Conservation (phyloP, 2,113 vertebrate species). For the Prunella fulvescens region DNA sequence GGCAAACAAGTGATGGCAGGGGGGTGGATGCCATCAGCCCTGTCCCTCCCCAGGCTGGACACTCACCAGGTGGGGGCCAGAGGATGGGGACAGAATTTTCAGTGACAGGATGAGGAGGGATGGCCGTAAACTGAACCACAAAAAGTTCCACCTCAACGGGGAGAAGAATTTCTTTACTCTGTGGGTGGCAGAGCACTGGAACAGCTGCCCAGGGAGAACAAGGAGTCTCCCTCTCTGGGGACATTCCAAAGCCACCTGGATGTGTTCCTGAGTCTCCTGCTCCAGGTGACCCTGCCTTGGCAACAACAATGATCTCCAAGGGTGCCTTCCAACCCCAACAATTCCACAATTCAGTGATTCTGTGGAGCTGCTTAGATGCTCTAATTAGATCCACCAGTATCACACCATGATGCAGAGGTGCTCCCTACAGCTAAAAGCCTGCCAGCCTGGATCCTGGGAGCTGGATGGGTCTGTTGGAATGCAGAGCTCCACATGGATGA, state of each 20-base stretch:
- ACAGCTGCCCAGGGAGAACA: too few relatives aligned
- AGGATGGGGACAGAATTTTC: neutral
- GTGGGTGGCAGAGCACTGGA: neutral
- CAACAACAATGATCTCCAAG: neutral
- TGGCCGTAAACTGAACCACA: neutral
- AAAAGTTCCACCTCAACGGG: neutral
- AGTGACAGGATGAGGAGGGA: fast-evolving
- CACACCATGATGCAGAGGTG: neutral
- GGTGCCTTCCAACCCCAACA: neutral
- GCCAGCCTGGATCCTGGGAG: neutral
- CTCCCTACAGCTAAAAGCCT: neutral
- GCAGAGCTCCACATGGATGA: neutral
- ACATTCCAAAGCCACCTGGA: neutral
- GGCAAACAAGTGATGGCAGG: constrained; percentile 20
- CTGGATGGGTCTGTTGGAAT: neutral
- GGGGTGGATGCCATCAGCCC: neutral
- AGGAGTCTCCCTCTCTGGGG: neutral
- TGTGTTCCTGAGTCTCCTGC: neutral
- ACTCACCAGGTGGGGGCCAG: neutral
- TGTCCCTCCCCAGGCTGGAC: neutral
- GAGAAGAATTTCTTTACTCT: neutral
- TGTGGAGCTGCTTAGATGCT: neutral
- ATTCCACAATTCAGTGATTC: neutral
- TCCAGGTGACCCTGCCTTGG: neutral
- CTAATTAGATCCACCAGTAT: neutral